Conservation (phyloP, 1,140 invertebrate genomes). For the Notospermus geniculatus region DNA sequence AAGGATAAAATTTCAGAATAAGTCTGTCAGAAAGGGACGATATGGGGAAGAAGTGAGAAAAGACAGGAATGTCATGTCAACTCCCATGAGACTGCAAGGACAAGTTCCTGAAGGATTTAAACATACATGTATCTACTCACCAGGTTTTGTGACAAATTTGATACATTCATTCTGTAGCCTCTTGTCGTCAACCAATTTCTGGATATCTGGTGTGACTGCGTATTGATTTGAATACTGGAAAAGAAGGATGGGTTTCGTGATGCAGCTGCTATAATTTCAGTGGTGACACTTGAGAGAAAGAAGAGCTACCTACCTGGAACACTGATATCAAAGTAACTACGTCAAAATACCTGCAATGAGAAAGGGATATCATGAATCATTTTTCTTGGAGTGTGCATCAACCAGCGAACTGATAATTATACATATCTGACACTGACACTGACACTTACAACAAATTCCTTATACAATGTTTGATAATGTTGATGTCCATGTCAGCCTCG, state of each 20-base stretch:
- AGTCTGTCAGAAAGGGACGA: too few relatives aligned
- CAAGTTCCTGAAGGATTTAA: too few relatives aligned
- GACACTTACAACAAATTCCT: conserved; percentile 84
- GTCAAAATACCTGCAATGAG: conserved; percentile 65
- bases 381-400: too few relatives aligned
- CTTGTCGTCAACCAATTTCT: conserved; percentile 61
- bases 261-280: too few relatives aligned
- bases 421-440: too few relatives aligned
- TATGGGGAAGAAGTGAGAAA: too few relatives aligned
- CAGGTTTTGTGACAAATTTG: conserved; percentile 67
- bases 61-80: too few relatives aligned
- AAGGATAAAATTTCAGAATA: not conserved
- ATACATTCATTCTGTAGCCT: conserved; percentile 75
- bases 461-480: conserved; percentile 89
- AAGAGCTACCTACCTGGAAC: conserved; percentile 63
- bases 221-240: conserved; percentile 85
- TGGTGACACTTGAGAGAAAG: not conserved
- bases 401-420: too few relatives aligned
- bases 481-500: conserved; percentile 85
- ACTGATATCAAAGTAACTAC: conserved; percentile 82
- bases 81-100: too few relatives aligned
- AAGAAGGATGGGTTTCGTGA: conserved; percentile 1
- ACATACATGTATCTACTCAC: conserved; percentile 51
- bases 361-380: too few relatives aligned
- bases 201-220: conserved; percentile 78